Conservation (phyloP, 2,797 vertebrate genomes). For the Tenualosa thibaudeaui region DNA sequence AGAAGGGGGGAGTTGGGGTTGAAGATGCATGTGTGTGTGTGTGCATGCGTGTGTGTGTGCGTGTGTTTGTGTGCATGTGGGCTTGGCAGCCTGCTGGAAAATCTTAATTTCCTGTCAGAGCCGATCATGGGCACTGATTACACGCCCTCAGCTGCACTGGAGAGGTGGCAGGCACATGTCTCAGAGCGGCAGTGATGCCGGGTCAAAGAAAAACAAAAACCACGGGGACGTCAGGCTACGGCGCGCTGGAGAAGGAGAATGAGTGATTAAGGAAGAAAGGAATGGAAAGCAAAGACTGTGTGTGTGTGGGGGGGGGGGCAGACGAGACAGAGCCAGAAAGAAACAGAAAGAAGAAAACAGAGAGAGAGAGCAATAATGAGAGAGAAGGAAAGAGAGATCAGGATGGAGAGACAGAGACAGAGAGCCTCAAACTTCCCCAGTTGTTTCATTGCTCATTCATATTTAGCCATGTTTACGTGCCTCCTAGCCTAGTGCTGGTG, state of each 20-base stretch:
- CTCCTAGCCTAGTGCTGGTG: background rate
- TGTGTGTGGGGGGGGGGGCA: no score
- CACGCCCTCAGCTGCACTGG: background rate
- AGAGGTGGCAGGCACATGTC: constrained; percentile 2
- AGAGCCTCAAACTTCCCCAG: background rate
- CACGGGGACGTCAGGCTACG: background rate
- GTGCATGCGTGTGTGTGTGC: background rate
- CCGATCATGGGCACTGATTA: constrained; percentile 35
- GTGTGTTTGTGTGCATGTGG: background rate
- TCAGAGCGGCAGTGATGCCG: constrained; percentile 49
- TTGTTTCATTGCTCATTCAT: constrained; percentile 16
- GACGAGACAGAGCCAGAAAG: background rate
- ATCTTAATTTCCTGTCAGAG: constrained; percentile 41
- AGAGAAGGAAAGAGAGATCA: constrained; percentile 20
- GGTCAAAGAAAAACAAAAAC: constrained; percentile 52
- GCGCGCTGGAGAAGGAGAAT: background rate
- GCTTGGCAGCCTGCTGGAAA: constrained; percentile 45
- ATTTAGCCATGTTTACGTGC: background rate
- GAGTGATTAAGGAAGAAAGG: background rate
- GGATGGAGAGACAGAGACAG: background rate
- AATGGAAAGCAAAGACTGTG: background rate
- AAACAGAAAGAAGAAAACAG: background rate
- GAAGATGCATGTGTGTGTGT: background rate
- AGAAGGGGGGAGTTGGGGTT: constrained; percentile 20
- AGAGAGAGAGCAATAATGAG: background rate